These are phyloP conservation scores for Parazoanthus darwini DNA, from an alignment of 92 coral and sea anemone genomes.

Conservation along the genomic window DNA sequence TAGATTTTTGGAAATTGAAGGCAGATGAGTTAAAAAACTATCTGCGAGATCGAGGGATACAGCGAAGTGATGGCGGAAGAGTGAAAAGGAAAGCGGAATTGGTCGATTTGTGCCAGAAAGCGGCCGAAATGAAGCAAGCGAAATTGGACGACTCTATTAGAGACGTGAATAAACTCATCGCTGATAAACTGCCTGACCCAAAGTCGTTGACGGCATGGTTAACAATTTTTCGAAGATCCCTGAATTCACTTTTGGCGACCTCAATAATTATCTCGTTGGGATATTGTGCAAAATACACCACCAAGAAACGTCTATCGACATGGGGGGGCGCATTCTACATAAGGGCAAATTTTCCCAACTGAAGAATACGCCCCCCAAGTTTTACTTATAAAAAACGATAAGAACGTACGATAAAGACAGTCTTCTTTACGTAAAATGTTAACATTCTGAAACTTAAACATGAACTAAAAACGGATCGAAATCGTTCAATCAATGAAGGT, in stretches of 20 bases:
- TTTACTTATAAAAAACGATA: too few relatives aligned
- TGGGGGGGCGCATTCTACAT: too few relatives aligned
- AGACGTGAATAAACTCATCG: constrained; percentile 10
- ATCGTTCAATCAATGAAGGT: too few relatives aligned
- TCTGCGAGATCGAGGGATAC: constrained; percentile 48
- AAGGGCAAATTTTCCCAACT: too few relatives aligned
- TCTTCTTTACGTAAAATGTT: too few relatives aligned
- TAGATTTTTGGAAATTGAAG: too few relatives aligned
- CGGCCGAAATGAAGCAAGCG: constrained; percentile 45
- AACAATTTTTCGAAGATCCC: constrained; percentile 23
- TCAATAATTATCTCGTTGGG: constrained; percentile 37
- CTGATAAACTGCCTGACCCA: constrained; percentile 43
- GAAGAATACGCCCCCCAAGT: too few relatives aligned
- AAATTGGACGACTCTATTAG: constrained; percentile 33
- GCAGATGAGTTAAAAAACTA: constrained; percentile 32
- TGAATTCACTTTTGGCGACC: constrained; percentile 35
- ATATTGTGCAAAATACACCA: too few relatives aligned
- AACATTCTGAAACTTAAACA: too few relatives aligned
- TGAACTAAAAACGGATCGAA: too few relatives aligned
- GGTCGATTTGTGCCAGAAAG: constrained; percentile 38
- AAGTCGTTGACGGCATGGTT: constrained; percentile 33
- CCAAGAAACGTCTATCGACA: too few relatives aligned
- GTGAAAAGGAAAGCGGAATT: constrained; percentile 42
- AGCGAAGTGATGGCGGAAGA: constrained; percentile 44
- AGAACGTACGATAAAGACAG: too few relatives aligned